Evolutionary conservation across 2,113 vertebrate genomes (phyloP).

Genomic region (Gymnocephalus cernua): DNA sequence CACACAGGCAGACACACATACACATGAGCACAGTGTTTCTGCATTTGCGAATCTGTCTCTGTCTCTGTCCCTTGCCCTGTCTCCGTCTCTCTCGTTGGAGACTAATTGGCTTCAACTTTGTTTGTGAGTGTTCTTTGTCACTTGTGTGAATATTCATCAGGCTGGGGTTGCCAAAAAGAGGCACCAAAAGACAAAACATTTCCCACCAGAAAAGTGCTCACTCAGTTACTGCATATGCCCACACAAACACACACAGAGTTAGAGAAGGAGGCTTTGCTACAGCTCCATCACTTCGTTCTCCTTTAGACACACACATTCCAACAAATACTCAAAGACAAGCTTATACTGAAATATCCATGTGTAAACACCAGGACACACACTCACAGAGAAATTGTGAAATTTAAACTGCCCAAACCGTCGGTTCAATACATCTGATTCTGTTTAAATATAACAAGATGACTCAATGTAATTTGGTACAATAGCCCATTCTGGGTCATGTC

Average conservation of each 20-base stretch:
- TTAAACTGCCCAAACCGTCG: background rate
- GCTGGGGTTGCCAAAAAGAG: slow-evolving; percentile 54
- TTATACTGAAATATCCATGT: background rate
- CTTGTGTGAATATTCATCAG: slow-evolving; percentile 79
- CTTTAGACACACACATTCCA: background rate
- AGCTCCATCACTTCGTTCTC: background rate
- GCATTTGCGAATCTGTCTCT: slow-evolving; percentile 11
- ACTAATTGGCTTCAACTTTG: slow-evolving; percentile 71
- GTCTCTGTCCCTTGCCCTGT: background rate
- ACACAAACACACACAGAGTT: slow-evolving; percentile 24
- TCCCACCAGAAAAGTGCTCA: slow-evolving; percentile 59
- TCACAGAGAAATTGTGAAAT: background rate
- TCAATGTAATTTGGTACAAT: slow-evolving; percentile 14
- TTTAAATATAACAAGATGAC: slow-evolving; percentile 19
- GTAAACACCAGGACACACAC: background rate
- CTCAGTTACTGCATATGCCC: slow-evolving; percentile 28
- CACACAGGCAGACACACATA: slow-evolving; percentile 25
- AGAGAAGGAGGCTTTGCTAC: background rate
- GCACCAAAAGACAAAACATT: slow-evolving; percentile 61
- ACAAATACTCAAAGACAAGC: background rate
- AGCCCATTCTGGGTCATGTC: background rate
- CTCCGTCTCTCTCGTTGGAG: slow-evolving; percentile 14
- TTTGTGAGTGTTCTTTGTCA: slow-evolving; percentile 69
- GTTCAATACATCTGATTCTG: background rate
- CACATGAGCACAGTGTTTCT: slow-evolving; percentile 8